Evolutionary conservation across 92 coral and sea anemone genomes (phyloP).

Genomic region (Pocillopora grandis): DNA sequence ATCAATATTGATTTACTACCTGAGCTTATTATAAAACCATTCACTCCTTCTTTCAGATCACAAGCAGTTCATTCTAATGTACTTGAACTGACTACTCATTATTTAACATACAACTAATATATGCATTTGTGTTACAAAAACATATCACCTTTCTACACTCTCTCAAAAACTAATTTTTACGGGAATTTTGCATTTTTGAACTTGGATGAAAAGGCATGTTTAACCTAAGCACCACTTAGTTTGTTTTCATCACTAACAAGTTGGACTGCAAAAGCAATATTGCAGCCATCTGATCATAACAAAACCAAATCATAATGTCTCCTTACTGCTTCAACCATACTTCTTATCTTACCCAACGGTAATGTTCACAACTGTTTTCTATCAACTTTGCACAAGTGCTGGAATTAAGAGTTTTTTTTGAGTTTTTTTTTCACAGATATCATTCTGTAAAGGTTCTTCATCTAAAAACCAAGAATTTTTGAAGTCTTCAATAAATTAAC

Average conservation of each 20-base stretch:
- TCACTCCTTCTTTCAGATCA: slow-evolving; percentile 1
- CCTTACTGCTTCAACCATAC: background rate
- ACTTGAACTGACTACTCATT: slow-evolving; percentile 9
- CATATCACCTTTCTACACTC: background rate
- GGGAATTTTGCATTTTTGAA: slow-evolving; percentile 25
- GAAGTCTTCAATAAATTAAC: slow-evolving; percentile 5
- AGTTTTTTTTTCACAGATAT: background rate
- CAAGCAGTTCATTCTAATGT: background rate
- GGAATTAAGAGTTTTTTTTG: background rate
- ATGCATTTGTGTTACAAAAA: slow-evolving; percentile 3
- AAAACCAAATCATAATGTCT: slow-evolving; percentile 3
- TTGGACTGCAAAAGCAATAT: background rate
- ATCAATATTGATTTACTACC: slow-evolving; percentile 6
- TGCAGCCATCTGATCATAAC: background rate
- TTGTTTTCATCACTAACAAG: slow-evolving; percentile 15
- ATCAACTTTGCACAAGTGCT: background rate
- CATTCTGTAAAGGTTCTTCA: background rate
- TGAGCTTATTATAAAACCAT: background rate
- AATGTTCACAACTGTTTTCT: slow-evolving; percentile 4
- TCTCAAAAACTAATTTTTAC: slow-evolving; percentile 7
- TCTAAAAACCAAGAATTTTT: background rate
- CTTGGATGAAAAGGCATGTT: slow-evolving; percentile 3
- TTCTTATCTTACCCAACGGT: background rate
- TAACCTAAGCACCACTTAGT: background rate
- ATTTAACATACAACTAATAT: background rate